Evolutionary conservation across 2,888 invertebrate genomes (phyloP), one percentile per base, ranked within the genome.

Genomic region (Cenopis cana): DNA sequence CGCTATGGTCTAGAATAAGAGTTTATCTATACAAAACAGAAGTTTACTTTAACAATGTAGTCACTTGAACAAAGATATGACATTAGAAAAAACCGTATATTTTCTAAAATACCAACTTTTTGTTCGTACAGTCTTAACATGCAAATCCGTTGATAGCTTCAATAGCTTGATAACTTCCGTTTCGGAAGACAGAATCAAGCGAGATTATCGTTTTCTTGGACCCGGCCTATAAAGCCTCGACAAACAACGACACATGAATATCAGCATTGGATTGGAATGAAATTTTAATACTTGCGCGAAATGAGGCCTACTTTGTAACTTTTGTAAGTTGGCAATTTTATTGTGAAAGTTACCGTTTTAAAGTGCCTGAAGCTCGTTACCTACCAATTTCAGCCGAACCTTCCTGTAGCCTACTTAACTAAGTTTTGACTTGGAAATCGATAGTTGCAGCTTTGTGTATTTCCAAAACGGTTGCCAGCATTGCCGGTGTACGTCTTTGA

Each of bases 381-480:
- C 46, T 56, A 18, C 29, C 38, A 68, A 68, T 69, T 64, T 56
- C 50, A 57, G 24, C 36, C 17, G 29, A 69, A 59, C 64, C 52
- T 64, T 38, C 50, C 17, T 41, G 50, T 64, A 57, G n/a, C 24
- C 46, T 60, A 36, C 50, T 59, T 57, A 50, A 56, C n/a, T 24
- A 36, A 62, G 49, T 64, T 69, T 41, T 33, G 41, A 59, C 50
- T 33, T 52, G 50, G 14, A 52, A 64, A 52, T 52, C 64, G 41
- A 64, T 69, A 59, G 64, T 50, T 56, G 33, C 18, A 6, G 55
- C 24, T 11, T 52, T 20, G 29, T 29, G 11, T 29, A 41, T 41
- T 55, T 29, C n/a, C 24, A 46, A 62, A 46, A 46, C 24, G 49
- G 12, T 46, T 49, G 18, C 20, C 10, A 4, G n/a, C 46, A 1